Percentiles rank a stretch among this genome's conserved stretches.
Conservation (phyloP, 2,113 vertebrate genomes). For the Martes martes region DNA sequence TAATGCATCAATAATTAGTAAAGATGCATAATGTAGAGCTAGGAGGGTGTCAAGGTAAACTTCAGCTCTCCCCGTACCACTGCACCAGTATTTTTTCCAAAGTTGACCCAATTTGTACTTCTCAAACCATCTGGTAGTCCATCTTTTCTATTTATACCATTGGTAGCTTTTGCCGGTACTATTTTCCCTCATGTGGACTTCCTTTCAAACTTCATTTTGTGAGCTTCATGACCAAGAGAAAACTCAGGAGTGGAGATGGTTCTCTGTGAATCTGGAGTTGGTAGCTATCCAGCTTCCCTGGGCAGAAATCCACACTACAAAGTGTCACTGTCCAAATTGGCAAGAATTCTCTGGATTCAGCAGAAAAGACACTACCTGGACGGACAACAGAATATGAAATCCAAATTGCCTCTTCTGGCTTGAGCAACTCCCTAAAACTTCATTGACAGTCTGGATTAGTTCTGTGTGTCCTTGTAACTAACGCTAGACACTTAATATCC, state of each 20-base stretch:
- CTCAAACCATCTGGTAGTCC: background rate
- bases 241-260: background rate
- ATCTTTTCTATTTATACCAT: background rate
- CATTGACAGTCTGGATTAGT: background rate
- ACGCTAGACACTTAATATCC: background rate
- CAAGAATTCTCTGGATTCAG: slow-evolving; percentile 30
- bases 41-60: background rate
- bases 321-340: slow-evolving; percentile 33
- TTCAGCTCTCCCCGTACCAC: background rate
- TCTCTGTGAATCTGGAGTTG: slow-evolving; percentile 23
- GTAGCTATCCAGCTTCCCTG: background rate
- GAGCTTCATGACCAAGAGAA: background rate
- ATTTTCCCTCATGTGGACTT: background rate
- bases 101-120: background rate
- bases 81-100: background rate
- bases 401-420: background rate
- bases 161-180: background rate
- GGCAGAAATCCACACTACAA: slow-evolving; percentile 6
- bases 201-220: slow-evolving; percentile 25
- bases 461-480: background rate
- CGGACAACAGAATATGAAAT: background rate
- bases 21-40: background rate
- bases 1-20: background rate
- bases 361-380: slow-evolving; percentile 29
- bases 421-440: background rate